Base-by-base conservation (phyloP, 2,888 invertebrate genomes). In the Cyclophora punctaria region DNA sequence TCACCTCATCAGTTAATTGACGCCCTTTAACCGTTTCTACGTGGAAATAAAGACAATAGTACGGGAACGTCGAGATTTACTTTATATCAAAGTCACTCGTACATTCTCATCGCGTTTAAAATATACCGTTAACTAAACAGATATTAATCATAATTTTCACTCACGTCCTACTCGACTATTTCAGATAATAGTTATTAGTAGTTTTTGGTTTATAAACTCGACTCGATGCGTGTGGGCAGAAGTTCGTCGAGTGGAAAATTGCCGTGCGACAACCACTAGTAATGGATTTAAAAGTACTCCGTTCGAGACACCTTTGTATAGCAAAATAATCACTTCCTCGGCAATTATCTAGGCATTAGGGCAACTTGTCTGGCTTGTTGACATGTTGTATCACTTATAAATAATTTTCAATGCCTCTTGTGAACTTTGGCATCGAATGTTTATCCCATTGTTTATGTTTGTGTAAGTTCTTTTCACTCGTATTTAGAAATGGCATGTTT, bases 81-180 rank as follows among this genome's bases (percentile, higher is more conserved):
- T 48, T 59, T 54, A 51, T 52, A 52, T 55, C 33, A 45, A 45
- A 64, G 57, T 56, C 62, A 20, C 20, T 20, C 20, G 20, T 20
- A 20, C 20, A 67, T 73, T 79, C 73, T 69, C 77, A 78, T 72
- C 73, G 65, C 64, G 58, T 58, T 59, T 58, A 57, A 58, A 60
- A 45, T 56, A 60, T 69, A 80, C 87, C 86, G 87, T 87, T 87
- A 88, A 67, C 78, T 78, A 83, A 83, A 83, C 80, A 79, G 85
- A 86, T 87, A 87, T 88, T 87, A 88, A 88, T 88, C 87, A 88
- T 86, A 87, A 87, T 88, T 87, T 86, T 81, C 83, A 84, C 82
- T 85, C 83, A 82, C 73, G 69, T 71, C 73, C 76, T 71, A 71
- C 71, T 82, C 82, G 74, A 80, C 73, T 78, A 77, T 80, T 78